Base-by-base conservation (phyloP, 2,113 vertebrate species). In the Lates calcarifer region DNA sequence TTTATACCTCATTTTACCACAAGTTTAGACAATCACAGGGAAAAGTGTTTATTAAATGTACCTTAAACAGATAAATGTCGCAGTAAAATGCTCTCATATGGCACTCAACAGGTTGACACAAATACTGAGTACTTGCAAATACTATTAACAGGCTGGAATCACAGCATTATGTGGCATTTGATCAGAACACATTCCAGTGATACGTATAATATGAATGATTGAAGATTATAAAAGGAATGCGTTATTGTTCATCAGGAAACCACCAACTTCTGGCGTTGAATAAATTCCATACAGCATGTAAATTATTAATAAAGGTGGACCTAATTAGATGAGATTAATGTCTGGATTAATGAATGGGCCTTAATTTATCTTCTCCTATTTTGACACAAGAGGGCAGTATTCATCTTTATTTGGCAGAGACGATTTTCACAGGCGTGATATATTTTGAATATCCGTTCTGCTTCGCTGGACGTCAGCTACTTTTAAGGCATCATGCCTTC, bases 251-350 rank as follows among this genome's bases (percentile, higher is more conserved):
- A 26, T 74, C 18, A 62, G 81, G 51, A 77, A 72, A 77, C 33
- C 18, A 61, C 56, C 24, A 24, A 24, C 22, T 41, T 58, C 61
- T 76, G 66, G 1, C 0, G 10, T 26, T 65, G 39, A 88, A 64
- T 77, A 49, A 67, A 79, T 84, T 67, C 47, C 56, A 63, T 20
- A 65, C 41, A 66, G 29, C 58, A 24, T 75, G 72, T 84, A 89
- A 90, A 79, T 89, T 86, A 87, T 90, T 78, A 18, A 80, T 85
- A 85, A 86, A 89, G 67, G 17, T 37, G 72, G 77, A 35, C 43
- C 31, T 61, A 10, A 68, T 66, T 10, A 22, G 65, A 13, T 56
- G 31, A n/a, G n/a, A n/a, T n/a, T n/a, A n/a, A n/a, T 35, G 56
- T 64, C 31, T 74, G 39, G 31, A 43, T 82, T 20, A n/a, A 4